Percentiles rank a stretch among this genome's conserved stretches.
phyloP scores from a whole-genome alignment of 2,888 invertebrate species.

The Atethmia centrago region DNA sequence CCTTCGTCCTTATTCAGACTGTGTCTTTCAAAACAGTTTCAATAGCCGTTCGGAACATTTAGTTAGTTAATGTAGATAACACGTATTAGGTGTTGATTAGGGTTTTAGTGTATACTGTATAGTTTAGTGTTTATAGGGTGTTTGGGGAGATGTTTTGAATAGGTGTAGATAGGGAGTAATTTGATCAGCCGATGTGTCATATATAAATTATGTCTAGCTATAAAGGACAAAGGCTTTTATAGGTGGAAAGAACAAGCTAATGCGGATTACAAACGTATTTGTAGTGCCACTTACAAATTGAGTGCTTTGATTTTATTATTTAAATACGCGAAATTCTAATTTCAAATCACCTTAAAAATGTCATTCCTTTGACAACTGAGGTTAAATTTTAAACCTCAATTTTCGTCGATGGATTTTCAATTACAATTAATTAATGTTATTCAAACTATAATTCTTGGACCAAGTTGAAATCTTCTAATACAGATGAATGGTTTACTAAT shows the following conservation, averaged over 20 bases:
- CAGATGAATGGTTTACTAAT: no score
- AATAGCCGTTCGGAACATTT: constrained; percentile 38
- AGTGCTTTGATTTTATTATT: no score
- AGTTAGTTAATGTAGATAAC: constrained; percentile 44
- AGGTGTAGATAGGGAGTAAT: neutral
- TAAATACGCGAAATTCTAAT: no score
- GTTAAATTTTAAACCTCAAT: no score
- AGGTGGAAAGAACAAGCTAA: neutral
- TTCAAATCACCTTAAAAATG: no score
- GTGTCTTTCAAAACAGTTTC: constrained; percentile 49
- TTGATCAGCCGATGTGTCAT: neutral
- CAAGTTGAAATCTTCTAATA: no score
- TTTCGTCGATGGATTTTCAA: no score
- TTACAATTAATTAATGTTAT: no score
- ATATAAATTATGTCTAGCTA: neutral
- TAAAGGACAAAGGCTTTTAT: neutral
- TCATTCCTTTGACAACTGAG: no score
- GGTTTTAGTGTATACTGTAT: constrained; percentile 25
- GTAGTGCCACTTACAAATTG: no score
- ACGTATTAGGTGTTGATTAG: constrained; percentile 49
- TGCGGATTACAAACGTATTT: no score
- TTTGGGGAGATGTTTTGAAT: neutral
- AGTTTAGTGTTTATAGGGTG: neutral
- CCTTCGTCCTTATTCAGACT: constrained; percentile 31
- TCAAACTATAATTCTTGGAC: no score